A percentile compares a stretch with the other conserved stretches of the same genome.
These are phyloP conservation scores for Xenopus laevis DNA, from an alignment of 2,113 vertebrate species.

Conservation along the genomic window DNA sequence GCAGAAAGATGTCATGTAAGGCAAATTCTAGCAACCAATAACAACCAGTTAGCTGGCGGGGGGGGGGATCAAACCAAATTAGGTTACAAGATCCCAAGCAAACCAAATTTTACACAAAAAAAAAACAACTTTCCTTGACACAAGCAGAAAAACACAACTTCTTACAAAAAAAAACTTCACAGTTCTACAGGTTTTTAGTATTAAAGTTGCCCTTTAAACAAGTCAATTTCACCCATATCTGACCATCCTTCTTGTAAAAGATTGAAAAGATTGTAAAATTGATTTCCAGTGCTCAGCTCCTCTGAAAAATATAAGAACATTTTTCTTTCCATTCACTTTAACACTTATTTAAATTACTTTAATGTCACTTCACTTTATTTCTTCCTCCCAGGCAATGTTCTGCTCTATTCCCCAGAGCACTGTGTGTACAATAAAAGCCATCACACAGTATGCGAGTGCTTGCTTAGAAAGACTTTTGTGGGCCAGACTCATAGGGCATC, in stretches of 20 bases:
- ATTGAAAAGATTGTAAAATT: not conserved
- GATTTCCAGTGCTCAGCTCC: not conserved
- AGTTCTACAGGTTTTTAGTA: not conserved
- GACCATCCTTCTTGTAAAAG: not conserved
- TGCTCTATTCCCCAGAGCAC: constrained; percentile 12
- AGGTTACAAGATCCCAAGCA: no score
- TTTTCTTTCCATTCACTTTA: not conserved
- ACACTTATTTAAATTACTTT: constrained; percentile 13
- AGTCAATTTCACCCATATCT: not conserved
- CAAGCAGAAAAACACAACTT: no score
- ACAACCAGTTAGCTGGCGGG: no score
- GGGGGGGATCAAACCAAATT: no score
- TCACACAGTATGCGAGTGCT: not conserved
- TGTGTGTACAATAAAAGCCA: not conserved
- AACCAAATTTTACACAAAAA: no score
- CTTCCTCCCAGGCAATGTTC: constrained; percentile 7
- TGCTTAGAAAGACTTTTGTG: not conserved
- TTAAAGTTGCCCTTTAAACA: not conserved
- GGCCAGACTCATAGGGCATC: not conserved
- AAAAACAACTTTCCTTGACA: no score
- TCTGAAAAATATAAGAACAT: not conserved
- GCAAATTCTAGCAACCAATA: no score
- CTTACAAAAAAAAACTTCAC: no score
- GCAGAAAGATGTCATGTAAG: no score
- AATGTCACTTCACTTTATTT: constrained; percentile 17